phyloP scores from a whole-genome alignment of 2,113 vertebrate species.

The Erpornis zantholeuca region DNA sequence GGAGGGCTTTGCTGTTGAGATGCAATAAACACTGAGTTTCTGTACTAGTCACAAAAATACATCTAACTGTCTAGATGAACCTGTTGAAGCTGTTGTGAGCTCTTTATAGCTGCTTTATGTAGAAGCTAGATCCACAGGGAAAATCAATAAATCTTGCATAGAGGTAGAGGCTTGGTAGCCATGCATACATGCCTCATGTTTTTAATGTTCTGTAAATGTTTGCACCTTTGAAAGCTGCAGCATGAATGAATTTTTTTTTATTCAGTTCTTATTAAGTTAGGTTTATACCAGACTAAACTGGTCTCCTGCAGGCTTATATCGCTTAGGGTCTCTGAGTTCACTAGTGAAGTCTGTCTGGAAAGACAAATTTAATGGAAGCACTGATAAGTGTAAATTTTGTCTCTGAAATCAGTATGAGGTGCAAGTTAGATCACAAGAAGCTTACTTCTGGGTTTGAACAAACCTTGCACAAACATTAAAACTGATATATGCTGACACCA shows the following conservation, averaged over 20 bases:
- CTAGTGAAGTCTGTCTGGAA: neutral
- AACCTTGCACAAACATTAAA: neutral
- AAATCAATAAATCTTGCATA: neutral
- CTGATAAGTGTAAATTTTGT: neutral
- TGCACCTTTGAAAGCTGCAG: neutral
- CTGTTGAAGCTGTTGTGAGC: neutral
- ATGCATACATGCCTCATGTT: accelerated
- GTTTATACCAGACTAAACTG: neutral
- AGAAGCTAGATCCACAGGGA: neutral
- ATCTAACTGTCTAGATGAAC: neutral
- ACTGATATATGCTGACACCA: neutral
- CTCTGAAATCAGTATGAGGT: neutral
- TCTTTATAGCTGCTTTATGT: neutral
- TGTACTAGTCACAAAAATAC: neutral
- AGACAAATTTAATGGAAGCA: neutral
- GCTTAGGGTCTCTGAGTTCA: neutral
- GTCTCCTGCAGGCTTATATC: neutral
- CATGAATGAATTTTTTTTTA: neutral
- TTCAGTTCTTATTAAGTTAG: neutral
- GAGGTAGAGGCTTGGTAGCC: neutral
- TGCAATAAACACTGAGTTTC: neutral
- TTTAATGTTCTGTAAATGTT: neutral
- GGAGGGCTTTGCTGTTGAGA: neutral
- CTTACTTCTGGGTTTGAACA: neutral
- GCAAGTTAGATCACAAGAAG: neutral